Conservation (phyloP, 2,797 vertebrate species). For the Aldrovandia affinis region DNA sequence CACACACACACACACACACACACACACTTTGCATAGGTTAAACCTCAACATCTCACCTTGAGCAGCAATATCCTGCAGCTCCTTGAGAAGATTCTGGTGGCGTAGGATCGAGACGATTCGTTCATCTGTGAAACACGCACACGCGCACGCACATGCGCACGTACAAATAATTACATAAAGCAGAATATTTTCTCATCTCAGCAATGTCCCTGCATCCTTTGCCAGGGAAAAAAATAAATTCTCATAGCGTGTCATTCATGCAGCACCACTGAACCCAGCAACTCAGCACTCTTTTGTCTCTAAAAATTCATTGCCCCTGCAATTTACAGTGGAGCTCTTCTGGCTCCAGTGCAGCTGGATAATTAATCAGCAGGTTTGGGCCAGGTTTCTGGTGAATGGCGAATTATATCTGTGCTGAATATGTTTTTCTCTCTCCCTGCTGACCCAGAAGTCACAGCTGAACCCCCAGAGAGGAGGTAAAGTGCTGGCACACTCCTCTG, state of each 20-base stretch:
- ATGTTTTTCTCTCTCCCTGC: slow-evolving; percentile 59
- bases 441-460: slow-evolving; percentile 59
- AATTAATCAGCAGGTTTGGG: slow-evolving; percentile 66
- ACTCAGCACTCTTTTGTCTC: slow-evolving; percentile 45
- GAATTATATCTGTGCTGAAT: slow-evolving; percentile 56
- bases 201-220: neutral
- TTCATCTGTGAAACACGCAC: slow-evolving; percentile 78
- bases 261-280: slow-evolving; percentile 54
- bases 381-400: slow-evolving; percentile 37
- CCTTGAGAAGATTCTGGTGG: slow-evolving; percentile 87
- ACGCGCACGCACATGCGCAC: slow-evolving; percentile 9
- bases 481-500: neutral
- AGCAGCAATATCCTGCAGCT: slow-evolving; percentile 88
- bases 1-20: neutral
- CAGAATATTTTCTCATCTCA: slow-evolving; percentile 13
- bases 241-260: slow-evolving; percentile 37
- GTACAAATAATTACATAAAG: slow-evolving; percentile 6
- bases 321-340: slow-evolving; percentile 54
- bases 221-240: neutral
- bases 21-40: neutral
- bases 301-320: slow-evolving; percentile 65
- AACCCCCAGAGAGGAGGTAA: no score
- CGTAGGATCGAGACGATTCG: slow-evolving; percentile 88
- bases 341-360: slow-evolving; percentile 52
- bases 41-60: slow-evolving; percentile 75